Conservation (phyloP, 2,888 invertebrate genomes). For the Drosophila atroscutellata region DNA sequence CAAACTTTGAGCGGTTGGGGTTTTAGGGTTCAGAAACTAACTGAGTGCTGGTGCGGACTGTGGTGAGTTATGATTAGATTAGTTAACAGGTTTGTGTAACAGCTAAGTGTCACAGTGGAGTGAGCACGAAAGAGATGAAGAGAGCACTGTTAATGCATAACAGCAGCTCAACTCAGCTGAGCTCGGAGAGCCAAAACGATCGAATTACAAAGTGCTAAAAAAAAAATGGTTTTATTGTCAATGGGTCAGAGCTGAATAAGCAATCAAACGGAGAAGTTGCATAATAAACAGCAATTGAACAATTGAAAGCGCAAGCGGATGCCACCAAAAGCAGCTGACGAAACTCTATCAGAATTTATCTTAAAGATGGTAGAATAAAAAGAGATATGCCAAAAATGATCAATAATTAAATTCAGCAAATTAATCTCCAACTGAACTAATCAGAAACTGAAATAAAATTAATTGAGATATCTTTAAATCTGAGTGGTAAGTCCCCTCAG, state of each 20-base stretch:
- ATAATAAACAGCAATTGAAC: not conserved
- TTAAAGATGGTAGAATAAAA: not conserved
- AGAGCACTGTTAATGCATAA: not conserved
- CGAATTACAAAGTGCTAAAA: conserved; percentile 5
- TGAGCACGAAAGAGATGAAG: not conserved
- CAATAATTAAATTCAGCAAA: not conserved
- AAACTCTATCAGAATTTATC: not conserved
- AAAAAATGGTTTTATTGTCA: conserved; percentile 7
- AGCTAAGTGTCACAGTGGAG: conserved; percentile 2
- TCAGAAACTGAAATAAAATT: not conserved
- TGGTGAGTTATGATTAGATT: conserved; percentile 34
- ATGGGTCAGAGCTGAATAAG: conserved; percentile 5
- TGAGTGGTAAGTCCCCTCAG: not conserved
- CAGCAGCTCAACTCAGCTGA: not conserved
- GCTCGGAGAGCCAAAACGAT: not conserved
- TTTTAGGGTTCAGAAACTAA: conserved; percentile 17
- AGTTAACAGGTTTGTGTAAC: conserved; percentile 23
- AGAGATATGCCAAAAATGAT: not conserved
- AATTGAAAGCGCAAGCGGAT: conserved; percentile 2
- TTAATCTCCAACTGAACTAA: not conserved
- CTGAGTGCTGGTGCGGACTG: conserved; percentile 1
- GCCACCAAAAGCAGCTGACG: not conserved
- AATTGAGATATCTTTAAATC: not conserved
- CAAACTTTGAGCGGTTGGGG: conserved; percentile 28
- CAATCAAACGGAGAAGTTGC: conserved; percentile 2